Evolutionary conservation across 64 coral and sea anemone genomes (phyloP), one percentile per base, ranked within the genome.

Genomic region (Catalaphyllia jardinei): DNA sequence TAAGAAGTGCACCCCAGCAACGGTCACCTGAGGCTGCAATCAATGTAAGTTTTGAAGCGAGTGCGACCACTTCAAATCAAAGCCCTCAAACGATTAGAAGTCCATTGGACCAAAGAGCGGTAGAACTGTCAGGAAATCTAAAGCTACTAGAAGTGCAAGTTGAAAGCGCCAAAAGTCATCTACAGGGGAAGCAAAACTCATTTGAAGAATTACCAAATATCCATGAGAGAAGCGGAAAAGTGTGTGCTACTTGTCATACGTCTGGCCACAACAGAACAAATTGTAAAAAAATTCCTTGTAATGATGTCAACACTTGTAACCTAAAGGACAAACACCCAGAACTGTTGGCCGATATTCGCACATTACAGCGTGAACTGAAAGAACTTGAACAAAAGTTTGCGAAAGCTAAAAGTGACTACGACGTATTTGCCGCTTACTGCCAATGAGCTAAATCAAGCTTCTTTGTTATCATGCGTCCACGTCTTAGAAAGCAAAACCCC

Each of bases 151-250:
- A 90, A 83, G 78, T 35, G 46, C 89, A 90, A 73, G 78, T 83
- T 35, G 78, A 82, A 60, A 90, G 78, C 83, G 89, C 89, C 18
- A 80, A 82, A 82, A 55, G 51, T 90, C 88, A 90, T 80, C 71
- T 90, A 65, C 59, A 90, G 72, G 31, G 22, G 65, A 90, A 90
- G 25, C 59, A 82, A 82, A 67, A 60, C 73, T 49, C 20, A 10
- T 19, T 75, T 8, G 89, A 91, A 31, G 71, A 84, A 19, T 91
- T 91, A 75, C 31, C 79, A 28, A 42, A 51, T 28, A 46, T 20
- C 75, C 11, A 73, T n/a, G 50, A 91, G 39, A 25, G 79, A n/a
- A 49, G 69, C 25, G 71, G 89, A 18, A 84, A 91, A 75, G 79
- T 82, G 17, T 82, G 67, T 84, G 61, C 62, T n/a, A 73, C 76